These are phyloP conservation scores for Hermetia illucens DNA, from an alignment of 1,140 invertebrate genomes.

Conservation along the genomic window DNA sequence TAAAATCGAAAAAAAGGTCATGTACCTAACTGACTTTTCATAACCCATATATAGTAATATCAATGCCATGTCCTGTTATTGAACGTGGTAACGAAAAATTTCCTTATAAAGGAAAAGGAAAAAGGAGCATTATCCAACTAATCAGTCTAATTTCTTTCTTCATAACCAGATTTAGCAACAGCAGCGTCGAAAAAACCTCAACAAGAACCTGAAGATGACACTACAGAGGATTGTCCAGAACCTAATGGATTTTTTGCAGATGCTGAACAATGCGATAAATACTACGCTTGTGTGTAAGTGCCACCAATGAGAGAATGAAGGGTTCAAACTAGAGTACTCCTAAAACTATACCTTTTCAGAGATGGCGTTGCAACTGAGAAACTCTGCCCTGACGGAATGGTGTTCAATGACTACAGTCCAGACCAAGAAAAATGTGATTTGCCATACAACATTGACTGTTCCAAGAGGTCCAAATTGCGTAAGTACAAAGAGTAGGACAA, in stretches of 20 bases:
- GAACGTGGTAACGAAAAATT: too few species aligned
- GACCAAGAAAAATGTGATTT: conserved; percentile 76
- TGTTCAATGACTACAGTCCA: conserved; percentile 74
- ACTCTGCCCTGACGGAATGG: conserved; percentile 78
- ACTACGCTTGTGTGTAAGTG: conserved; percentile 60
- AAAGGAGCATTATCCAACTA: too few species aligned
- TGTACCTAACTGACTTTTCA: too few species aligned
- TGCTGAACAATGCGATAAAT: conserved; percentile 79
- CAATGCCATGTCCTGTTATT: too few species aligned
- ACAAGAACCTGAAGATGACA: conserved; percentile 17
- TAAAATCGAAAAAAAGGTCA: too few species aligned
- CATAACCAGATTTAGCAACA: too few species aligned
- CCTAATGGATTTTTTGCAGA: conserved; percentile 74
- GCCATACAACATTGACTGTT: conserved; percentile 74
- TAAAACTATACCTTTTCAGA: conserved; percentile 31
- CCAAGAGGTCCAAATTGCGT: conserved; percentile 60
- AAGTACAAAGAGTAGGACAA: conserved; percentile 32
- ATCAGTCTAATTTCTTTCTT: too few species aligned
- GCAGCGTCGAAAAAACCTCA: too few species aligned
- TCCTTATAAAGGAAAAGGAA: too few species aligned
- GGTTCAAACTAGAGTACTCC: too few species aligned
- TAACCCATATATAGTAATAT: too few species aligned
- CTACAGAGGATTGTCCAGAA: conserved; percentile 59
- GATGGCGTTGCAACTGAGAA: conserved; percentile 56
- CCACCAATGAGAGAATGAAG: too few species aligned